Evolutionary conservation across 1,140 invertebrate species (phyloP).

Genomic region (Oryctes rhinoceros): DNA sequence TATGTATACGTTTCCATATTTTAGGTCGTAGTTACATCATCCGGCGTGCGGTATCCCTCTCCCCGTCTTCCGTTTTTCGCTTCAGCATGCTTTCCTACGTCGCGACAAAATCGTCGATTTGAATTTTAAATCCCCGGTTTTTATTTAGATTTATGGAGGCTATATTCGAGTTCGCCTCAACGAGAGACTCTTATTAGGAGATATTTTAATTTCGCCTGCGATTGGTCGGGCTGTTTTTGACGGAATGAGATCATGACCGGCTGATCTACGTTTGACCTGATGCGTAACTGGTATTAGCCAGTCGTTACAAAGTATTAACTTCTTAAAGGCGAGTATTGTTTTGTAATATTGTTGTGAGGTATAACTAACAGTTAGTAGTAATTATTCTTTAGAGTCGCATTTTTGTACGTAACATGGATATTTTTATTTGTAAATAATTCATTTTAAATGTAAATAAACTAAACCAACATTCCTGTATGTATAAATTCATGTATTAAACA

Average conservation of each 20-base stretch:
- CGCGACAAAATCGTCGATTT: conserved; percentile 13
- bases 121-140: conserved; percentile 13
- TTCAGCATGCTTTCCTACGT: background rate
- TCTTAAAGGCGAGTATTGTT: no score
- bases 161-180: background rate
- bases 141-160: conserved; percentile 3
- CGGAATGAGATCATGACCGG: background rate
- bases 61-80: background rate
- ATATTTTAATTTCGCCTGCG: background rate
- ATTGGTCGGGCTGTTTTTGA: background rate
- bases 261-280: background rate
- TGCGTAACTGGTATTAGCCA: background rate
- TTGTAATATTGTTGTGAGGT: no score
- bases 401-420: no score
- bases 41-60: background rate
- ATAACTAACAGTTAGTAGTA: no score
- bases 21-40: conserved; percentile 3
- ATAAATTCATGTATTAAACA: no score
- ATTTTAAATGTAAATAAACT: no score
- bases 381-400: no score
- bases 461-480: no score
- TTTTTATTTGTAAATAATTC: no score
- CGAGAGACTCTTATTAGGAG: background rate
- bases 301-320: no score
- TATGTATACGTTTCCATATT: conserved; percentile 18